These are phyloP conservation scores for Neopelma chrysocephalum DNA, from an alignment of 2,797 vertebrate species.

Conservation along the genomic window DNA sequence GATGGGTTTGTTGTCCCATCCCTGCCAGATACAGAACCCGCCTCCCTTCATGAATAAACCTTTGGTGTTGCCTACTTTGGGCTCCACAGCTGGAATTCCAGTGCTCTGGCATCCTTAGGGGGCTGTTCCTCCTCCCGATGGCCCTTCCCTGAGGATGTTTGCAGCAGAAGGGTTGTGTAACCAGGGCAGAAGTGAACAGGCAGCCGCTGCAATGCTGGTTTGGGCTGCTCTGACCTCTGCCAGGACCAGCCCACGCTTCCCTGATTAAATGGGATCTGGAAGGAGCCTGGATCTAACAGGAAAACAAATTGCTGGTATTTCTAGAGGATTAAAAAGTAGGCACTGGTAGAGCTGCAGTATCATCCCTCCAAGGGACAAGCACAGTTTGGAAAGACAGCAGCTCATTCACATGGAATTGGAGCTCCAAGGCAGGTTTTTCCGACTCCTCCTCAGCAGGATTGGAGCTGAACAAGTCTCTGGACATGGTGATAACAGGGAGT, in stretches of 20 bases:
- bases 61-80: background rate
- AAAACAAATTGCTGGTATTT: fast-evolving
- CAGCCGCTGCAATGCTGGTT: background rate
- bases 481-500: fast-evolving
- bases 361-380: fast-evolving
- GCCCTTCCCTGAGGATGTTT: background rate
- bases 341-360: background rate
- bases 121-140: background rate
- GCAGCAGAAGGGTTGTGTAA: background rate
- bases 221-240: background rate
- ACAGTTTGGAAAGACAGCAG: background rate
- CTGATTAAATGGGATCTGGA: background rate
- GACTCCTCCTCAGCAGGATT: background rate
- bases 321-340: background rate
- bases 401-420: background rate
- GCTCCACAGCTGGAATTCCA: background rate
- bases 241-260: background rate
- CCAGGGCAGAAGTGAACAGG: background rate
- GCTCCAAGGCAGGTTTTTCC: background rate
- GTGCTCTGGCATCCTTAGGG: background rate
- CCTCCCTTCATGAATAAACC: background rate
- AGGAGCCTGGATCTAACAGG: fast-evolving
- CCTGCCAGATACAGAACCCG: fast-evolving
- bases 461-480: fast-evolving
- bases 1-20: background rate